Conservation (phyloP, 2,888 invertebrate species). For the Minunthozetes semirufus region DNA sequence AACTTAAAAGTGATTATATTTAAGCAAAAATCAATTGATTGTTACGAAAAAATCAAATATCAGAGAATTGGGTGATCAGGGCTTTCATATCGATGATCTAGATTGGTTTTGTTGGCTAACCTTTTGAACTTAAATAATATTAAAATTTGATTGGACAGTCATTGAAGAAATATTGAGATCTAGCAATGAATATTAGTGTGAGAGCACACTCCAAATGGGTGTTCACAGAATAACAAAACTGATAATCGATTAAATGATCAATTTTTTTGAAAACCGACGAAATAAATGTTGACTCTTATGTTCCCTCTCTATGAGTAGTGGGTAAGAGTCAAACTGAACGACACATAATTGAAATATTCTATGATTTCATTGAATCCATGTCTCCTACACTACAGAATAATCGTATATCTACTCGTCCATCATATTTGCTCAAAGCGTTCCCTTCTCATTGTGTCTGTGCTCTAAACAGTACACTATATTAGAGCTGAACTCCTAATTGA, state of each 20-base stretch:
- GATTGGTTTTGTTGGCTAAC: too few species aligned
- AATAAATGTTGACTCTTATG: not conserved
- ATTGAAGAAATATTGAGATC: too few species aligned
- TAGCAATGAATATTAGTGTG: too few species aligned
- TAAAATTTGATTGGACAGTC: too few species aligned
- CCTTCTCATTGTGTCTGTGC: not conserved
- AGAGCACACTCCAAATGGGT: not conserved
- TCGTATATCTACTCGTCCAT: constrained; percentile 23
- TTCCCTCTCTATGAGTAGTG: not conserved
- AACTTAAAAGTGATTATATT: too few species aligned
- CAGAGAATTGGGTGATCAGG: too few species aligned
- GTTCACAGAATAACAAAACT: not conserved
- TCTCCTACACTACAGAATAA: not conserved
- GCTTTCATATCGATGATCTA: too few species aligned
- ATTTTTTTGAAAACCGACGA: not conserved
- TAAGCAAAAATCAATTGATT: too few species aligned
- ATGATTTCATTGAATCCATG: constrained; percentile 6
- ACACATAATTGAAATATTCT: constrained; percentile 3
- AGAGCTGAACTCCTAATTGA: constrained; percentile 24
- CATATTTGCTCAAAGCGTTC: not conserved
- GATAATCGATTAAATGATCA: not conserved
- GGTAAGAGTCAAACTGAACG: not conserved
- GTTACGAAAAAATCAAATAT: too few species aligned
- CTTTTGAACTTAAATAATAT: too few species aligned
- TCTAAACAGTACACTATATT: not conserved